These are phyloP conservation scores for Drosophila conformis DNA, from an alignment of 2,888 invertebrate species.

Conservation along the genomic window DNA sequence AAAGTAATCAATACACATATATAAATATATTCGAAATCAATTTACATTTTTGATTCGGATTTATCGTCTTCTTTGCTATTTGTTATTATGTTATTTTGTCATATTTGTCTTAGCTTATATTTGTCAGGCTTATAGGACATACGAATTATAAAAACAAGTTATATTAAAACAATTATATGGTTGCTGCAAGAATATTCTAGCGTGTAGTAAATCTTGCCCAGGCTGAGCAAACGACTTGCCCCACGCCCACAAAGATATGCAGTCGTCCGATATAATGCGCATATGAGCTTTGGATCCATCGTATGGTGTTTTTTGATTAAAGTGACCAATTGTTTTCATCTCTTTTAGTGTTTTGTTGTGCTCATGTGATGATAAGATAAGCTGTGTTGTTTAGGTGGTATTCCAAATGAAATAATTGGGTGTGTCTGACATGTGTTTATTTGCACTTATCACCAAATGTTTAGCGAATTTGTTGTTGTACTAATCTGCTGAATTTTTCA, in stretches of 20 bases:
- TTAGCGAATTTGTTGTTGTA: background rate
- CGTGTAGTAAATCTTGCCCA: background rate
- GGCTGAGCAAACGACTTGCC: background rate
- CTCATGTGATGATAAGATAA: slow-evolving; percentile 43
- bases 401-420: slow-evolving; percentile 38
- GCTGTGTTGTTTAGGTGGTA: slow-evolving; percentile 14
- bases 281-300: slow-evolving; percentile 1
- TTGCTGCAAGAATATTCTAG: background rate
- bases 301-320: background rate
- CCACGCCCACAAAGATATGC: background rate
- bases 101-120: too few relatives aligned
- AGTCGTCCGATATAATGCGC: background rate
- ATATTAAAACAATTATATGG: background rate
- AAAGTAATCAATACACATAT: background rate
- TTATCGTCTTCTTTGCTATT: background rate
- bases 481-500: background rate
- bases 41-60: background rate
- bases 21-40: too few relatives aligned
- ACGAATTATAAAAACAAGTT: background rate
- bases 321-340: slow-evolving; percentile 37
- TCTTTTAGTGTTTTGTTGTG: slow-evolving; percentile 20
- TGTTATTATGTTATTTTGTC: background rate
- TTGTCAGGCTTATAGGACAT: background rate
- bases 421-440: slow-evolving; percentile 14
- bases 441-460: background rate